Evolutionary conservation across 2,113 vertebrate species (phyloP).

Genomic region (Larimichthys polyactis): DNA sequence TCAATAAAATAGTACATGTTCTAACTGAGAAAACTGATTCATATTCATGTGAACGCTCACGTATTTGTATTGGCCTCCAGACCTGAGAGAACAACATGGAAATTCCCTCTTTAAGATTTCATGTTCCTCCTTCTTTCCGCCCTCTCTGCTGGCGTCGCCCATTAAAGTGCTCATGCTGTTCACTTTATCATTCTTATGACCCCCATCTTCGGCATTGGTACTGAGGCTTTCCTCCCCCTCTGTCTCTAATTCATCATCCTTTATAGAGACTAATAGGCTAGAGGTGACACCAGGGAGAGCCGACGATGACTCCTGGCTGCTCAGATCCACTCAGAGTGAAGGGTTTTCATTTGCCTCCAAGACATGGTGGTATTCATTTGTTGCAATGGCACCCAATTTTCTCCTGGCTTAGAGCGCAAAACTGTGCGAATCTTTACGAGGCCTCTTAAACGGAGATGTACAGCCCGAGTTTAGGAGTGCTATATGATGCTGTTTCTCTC

Average conservation of each 20-base stretch:
- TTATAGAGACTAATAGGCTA: slow-evolving; percentile 88
- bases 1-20: not conserved
- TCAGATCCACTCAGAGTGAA: slow-evolving; percentile 72
- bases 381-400: slow-evolving; percentile 76
- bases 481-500: slow-evolving; percentile 18
- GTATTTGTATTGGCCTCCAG: slow-evolving; percentile 44
- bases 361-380: slow-evolving; percentile 76
- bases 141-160: slow-evolving; percentile 66
- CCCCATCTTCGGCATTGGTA: slow-evolving; percentile 71
- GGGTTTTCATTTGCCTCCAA: slow-evolving; percentile 78
- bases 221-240: slow-evolving; percentile 78
- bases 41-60: slow-evolving; percentile 2
- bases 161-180: slow-evolving; percentile 75
- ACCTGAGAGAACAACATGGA: slow-evolving; percentile 47
- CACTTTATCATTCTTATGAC: slow-evolving; percentile 89
- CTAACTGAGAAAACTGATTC: slow-evolving; percentile 9
- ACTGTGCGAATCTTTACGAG: slow-evolving; percentile 53
- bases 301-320: slow-evolving; percentile 68
- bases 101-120: slow-evolving; percentile 74
- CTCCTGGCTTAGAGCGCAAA: slow-evolving; percentile 55
- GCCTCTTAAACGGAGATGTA: slow-evolving; percentile 59
- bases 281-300: slow-evolving; percentile 77
- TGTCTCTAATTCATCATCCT: slow-evolving; percentile 86
- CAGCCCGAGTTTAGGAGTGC: slow-evolving; percentile 27
- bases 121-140: slow-evolving; percentile 55